These are phyloP conservation scores for Nomada fabriciana DNA, from an alignment of 2,888 invertebrate species.

Conservation along the genomic window DNA sequence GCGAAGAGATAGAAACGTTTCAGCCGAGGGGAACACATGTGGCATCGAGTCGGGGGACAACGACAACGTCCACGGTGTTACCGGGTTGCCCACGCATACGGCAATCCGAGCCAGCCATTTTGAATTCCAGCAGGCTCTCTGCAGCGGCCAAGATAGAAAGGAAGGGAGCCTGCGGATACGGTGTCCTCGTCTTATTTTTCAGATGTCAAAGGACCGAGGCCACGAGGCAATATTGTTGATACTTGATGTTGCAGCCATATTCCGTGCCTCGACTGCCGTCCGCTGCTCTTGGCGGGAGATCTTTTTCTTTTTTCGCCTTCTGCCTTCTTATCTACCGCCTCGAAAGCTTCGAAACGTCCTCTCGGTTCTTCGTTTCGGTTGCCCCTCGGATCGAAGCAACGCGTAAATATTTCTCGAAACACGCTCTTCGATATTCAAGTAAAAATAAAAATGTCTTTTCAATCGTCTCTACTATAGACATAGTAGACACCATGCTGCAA, in stretches of 20 bases:
- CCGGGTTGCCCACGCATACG: slow-evolving; percentile 66
- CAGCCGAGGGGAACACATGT: slow-evolving; percentile 14
- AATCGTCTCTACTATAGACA: too few relatives aligned
- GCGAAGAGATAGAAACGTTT: slow-evolving; percentile 47
- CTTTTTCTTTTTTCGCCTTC: slow-evolving; percentile 25
- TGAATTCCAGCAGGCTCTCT: slow-evolving; percentile 80
- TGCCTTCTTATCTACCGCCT: background rate
- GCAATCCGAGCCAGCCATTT: slow-evolving; percentile 80
- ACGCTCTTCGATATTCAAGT: too few relatives aligned
- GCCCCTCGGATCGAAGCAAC: too few relatives aligned
- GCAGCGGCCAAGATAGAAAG: slow-evolving; percentile 30
- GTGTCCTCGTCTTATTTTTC: slow-evolving; percentile 77
- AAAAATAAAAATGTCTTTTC: too few relatives aligned
- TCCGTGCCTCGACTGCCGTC: slow-evolving; percentile 34
- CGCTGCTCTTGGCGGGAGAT: slow-evolving; percentile 60
- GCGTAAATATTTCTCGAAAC: too few relatives aligned
- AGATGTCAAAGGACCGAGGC: slow-evolving; percentile 77
- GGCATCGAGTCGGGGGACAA: background rate
- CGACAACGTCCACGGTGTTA: slow-evolving; percentile 46
- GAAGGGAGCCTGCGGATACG: slow-evolving; percentile 56
- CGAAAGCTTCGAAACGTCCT: background rate
- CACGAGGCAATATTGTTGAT: slow-evolving; percentile 82
- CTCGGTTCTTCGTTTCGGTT: background rate
- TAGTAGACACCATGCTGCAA: too few relatives aligned
- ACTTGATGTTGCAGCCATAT: slow-evolving; percentile 80